Conservation (phyloP, 2,888 invertebrate genomes). For the Orthonevra nobilis region DNA sequence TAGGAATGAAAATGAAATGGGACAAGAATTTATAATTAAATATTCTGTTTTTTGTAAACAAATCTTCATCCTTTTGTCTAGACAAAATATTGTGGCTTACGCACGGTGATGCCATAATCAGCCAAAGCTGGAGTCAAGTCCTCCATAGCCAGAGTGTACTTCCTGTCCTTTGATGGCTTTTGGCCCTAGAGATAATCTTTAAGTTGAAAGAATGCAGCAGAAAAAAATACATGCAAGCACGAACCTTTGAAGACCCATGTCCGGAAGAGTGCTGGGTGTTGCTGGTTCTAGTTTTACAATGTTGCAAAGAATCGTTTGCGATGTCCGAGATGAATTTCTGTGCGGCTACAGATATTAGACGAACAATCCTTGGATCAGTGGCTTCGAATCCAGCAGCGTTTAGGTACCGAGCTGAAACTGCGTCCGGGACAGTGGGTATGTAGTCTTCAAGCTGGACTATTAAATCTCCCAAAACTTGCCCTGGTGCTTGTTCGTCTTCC, state of each 20-base stretch:
- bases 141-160: conserved; percentile 96
- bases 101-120: conserved; percentile 97
- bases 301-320: conserved; percentile 97
- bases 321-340: conserved; percentile 99
- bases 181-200: too few relatives aligned
- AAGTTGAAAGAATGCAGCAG: too few relatives aligned
- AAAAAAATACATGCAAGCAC: too few relatives aligned
- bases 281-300: conserved; percentile 95
- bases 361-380: conserved; percentile 93
- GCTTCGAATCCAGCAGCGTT: conserved; percentile 95
- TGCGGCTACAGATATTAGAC: conserved; percentile 95
- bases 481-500: conserved; percentile 75
- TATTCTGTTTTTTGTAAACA: neutral
- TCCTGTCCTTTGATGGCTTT: conserved; percentile 86
- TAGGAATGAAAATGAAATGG: conserved; percentile 12
- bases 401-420: conserved; percentile 90
- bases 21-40: neutral
- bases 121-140: conserved; percentile 95
- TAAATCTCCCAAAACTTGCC: conserved; percentile 93
- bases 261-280: conserved; percentile 84
- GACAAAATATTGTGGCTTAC: conserved; percentile 96
- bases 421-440: conserved; percentile 94
- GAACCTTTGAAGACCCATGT: conserved; percentile 82
- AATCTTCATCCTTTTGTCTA: conserved; percentile 76
- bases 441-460: conserved; percentile 96